Base-by-base conservation (phyloP, 2,113 vertebrate species). In the Engystomops pustulosus region DNA sequence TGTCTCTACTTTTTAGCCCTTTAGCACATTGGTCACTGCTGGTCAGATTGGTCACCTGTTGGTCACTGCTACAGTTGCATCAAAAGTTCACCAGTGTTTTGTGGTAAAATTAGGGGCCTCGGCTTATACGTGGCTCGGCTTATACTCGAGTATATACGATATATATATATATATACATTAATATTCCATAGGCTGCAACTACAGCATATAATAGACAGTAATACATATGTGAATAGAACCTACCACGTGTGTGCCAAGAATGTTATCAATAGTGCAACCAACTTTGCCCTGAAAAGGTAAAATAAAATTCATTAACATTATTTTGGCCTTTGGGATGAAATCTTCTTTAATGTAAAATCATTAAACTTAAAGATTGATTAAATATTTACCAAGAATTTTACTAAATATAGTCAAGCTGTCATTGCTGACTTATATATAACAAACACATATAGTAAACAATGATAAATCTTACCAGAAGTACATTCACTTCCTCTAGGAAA, bases 241-340 rank as follows among this genome's bases (percentile, higher is more conserved):
- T 81, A 81, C 80, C 80, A 81, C 67, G 30, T 81, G n/a, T 34
- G 67, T 81, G 32, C 80, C 80, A 70, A 81, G 67, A 71, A 81
- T 70, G 41, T 70, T 81, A 34, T 81, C 49, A 25, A 81, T 55
- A n/a, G 80, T 81, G 23, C 80, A 81, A 12, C 80, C 80, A 55
- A 71, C 80, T 81, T 81, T 81, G 36, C 36, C 80, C 80, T 81
- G 32, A 55, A 81, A 71, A 14, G 14, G n/a, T n/a, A n/a, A 14
- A 34, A 69, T 36, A 51, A 80, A 1, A 15, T 34, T 67, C 17
- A 67, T 67, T 34, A 67, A 17, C 36, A 67, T 36, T 62, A 14
- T 27, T 11, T 8, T 11, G 9, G 0, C 4, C 0, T 65, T 65
- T 65, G 15, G 15, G 14, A 17, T 65, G 14, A 65, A 27, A 60